These are phyloP conservation scores for Salmo trutta DNA, from an alignment of 2,797 vertebrate species.

Conservation along the genomic window DNA sequence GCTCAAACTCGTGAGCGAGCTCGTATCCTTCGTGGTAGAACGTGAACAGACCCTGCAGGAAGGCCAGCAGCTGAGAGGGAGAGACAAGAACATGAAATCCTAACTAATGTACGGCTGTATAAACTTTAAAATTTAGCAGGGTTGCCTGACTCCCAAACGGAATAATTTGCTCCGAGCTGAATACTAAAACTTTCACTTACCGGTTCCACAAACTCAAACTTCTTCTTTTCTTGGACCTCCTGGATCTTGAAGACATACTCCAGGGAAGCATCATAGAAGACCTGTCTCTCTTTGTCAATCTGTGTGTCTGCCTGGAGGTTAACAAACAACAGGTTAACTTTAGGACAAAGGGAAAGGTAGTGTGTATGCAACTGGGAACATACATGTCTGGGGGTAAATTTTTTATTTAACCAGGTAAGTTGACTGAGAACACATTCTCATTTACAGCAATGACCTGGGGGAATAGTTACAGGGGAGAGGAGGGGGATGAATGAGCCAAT, in stretches of 20 bases:
- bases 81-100: background rate
- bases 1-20: constrained; percentile 94
- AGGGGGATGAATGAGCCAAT: no score
- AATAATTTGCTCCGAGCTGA: no score
- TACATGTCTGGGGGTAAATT: no score
- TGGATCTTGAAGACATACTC: constrained; percentile 99
- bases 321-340: constrained; percentile 47
- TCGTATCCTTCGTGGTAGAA: constrained; percentile 99
- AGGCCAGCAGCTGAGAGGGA: constrained; percentile 89
- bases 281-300: constrained; percentile 92
- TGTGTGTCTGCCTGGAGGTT: constrained; percentile 89
- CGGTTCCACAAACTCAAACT: constrained; percentile 98
- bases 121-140: background rate
- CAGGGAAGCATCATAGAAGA: constrained; percentile 96
- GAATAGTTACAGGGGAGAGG: no score
- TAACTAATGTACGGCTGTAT: background rate
- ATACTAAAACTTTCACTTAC: constrained; percentile 70
- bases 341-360: constrained; percentile 29
- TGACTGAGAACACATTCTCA: no score
- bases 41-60: constrained; percentile 98
- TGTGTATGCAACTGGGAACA: background rate
- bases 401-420: no score
- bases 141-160: background rate
- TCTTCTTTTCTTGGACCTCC: constrained; percentile 99
- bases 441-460: no score